A percentile compares a stretch with the other conserved stretches of the same genome.
Evolutionary conservation across 92 coral and sea anemone species (phyloP).

Genomic region (Phymanthus crucifer): DNA sequence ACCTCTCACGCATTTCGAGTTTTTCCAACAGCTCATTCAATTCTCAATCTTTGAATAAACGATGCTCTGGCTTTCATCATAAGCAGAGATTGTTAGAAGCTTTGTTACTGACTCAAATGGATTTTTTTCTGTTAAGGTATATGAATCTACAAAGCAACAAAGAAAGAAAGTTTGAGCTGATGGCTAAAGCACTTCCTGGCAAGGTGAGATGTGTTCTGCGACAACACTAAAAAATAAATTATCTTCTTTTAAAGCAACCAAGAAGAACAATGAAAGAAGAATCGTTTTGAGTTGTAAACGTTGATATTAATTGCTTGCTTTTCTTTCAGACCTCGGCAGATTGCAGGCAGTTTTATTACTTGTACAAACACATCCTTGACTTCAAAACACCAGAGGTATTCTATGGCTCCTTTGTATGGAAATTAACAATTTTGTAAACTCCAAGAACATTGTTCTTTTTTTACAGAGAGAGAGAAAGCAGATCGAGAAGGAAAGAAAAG

Average conservation of each 20-base stretch:
- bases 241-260: not conserved
- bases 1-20: too few species aligned
- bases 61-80: too few species aligned
- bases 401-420: not conserved
- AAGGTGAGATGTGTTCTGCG: not conserved
- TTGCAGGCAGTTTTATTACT: constrained; percentile 27
- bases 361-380: constrained; percentile 24
- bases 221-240: too few species aligned
- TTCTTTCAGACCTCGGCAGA: constrained; percentile 14
- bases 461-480: constrained; percentile 28
- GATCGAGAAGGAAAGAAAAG: constrained; percentile 18
- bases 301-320: not conserved
- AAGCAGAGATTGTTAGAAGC: too few species aligned
- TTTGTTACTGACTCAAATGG: not conserved
- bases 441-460: not conserved
- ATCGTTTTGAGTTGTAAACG: not conserved
- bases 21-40: too few species aligned
- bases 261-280: not conserved
- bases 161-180: constrained; percentile 33
- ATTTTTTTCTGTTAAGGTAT: constrained; percentile 9
- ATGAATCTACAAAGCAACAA: constrained; percentile 25
- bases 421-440: too few species aligned
- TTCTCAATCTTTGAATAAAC: too few species aligned
- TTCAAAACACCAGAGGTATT: constrained; percentile 28
- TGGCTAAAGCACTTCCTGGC: constrained; percentile 26